Evolutionary conservation across 2,888 invertebrate species (phyloP), one percentile per base, ranked within the genome.

Genomic region (Hydrotaea diabolus): DNA sequence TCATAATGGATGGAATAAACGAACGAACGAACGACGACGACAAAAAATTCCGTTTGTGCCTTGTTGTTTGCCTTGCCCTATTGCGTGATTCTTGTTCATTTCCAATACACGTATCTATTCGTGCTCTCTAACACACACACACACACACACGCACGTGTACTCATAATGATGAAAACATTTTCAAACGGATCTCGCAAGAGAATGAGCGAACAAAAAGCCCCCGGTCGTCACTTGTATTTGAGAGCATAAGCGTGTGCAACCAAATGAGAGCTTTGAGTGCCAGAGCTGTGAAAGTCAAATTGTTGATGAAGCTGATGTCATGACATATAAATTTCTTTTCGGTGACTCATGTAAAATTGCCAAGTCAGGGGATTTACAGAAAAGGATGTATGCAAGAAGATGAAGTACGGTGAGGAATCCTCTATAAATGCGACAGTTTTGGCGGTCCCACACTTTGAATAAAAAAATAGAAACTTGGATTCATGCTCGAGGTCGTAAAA

Each of bases 11-110:
- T 64, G 64, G 19, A 64, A n/a, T n/a, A n/a, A 64, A 36, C 64
- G 39, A 66, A 66, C 43, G 21, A 43, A 13, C 21, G 8, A 7
- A 49, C 23, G 83, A 83, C 78, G 81, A 85, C 71, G 86, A 85
- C 75, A 75, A 85, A 85, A 85, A 85, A 85, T 82, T 85, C 85
- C 85, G 82, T 85, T 83, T 83, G 85, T 85, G 85, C 85, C 89
- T 87, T 90, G 91, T 31, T 31, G 31, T 91, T 91, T 91, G 91
- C 91, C 91, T 91, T 91, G 91, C 91, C 91, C 91, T 91, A 91
- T 91, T 91, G 91, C 91, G 91, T 91, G 91, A 89, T 91, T 90
- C 89, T 89, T 90, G 88, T 89, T 79, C 81, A 81, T 81, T 85
- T 79, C 19, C 39, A 66, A 66, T 31, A 8, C 26, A 36, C 31